Conservation (phyloP, 2,888 invertebrate species). For the Odontocolon sp. region DNA sequence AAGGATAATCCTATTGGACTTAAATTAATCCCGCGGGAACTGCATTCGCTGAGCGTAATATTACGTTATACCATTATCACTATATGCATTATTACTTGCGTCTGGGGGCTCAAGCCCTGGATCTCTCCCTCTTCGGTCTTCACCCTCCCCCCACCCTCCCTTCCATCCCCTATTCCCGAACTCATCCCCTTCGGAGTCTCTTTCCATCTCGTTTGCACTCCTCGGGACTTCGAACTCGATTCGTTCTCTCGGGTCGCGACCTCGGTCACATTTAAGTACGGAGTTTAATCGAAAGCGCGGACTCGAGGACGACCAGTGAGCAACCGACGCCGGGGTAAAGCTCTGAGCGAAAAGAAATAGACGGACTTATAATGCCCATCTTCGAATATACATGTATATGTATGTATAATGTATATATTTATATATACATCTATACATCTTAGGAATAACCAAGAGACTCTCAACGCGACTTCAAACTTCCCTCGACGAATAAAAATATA, state of each 20-base stretch:
- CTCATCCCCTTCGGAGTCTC: slow-evolving; percentile 20
- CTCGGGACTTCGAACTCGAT: slow-evolving; percentile 43
- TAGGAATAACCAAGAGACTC: no score
- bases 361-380: slow-evolving; percentile 57
- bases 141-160: slow-evolving; percentile 7
- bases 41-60: slow-evolving; percentile 73
- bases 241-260: slow-evolving; percentile 44
- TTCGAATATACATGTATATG: slow-evolving; percentile 26
- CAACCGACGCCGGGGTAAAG: slow-evolving; percentile 37
- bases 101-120: slow-evolving; percentile 42
- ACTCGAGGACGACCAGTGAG: slow-evolving; percentile 22
- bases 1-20: slow-evolving; percentile 78
- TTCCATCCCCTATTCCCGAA: not conserved
- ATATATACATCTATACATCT: no score
- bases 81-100: slow-evolving; percentile 66
- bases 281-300: slow-evolving; percentile 53
- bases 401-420: no score
- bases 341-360: slow-evolving; percentile 44
- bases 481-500: slow-evolving; percentile 15
- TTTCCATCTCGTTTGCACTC: slow-evolving; percentile 12
- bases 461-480: no score
- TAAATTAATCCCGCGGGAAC: slow-evolving; percentile 76
- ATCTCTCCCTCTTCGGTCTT: slow-evolving; percentile 30
- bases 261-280: slow-evolving; percentile 55
- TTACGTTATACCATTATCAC: slow-evolving; percentile 73